phyloP scores from a whole-genome alignment of 2,888 invertebrate genomes.

The Drosophila nigricruria region DNA sequence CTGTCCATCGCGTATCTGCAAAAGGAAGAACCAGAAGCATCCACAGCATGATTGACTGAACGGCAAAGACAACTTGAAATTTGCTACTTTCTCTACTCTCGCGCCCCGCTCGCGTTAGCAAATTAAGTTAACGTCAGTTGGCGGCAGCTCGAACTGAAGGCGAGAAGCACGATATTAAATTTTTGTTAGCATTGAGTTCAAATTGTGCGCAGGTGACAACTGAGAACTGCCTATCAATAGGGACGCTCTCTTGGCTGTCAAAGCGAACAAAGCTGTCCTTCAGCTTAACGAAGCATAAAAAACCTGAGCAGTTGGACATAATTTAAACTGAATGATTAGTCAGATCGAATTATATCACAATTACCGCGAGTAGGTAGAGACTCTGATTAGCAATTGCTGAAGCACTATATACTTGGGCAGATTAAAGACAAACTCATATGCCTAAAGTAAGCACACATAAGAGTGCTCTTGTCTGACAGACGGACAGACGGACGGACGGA shows the following conservation, averaged over 20 bases:
- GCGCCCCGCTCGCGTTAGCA: too few species aligned
- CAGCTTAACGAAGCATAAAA: background rate
- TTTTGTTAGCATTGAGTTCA: background rate
- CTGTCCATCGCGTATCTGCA: constrained; percentile 90
- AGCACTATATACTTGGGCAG: background rate
- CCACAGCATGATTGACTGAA: constrained; percentile 12
- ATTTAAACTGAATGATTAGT: constrained; percentile 5
- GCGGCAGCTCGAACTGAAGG: background rate
- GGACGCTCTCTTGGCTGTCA: background rate
- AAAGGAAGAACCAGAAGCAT: constrained; percentile 1
- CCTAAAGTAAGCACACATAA: background rate
- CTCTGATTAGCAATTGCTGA: background rate
- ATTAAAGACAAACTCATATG: background rate
- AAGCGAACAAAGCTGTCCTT: background rate
- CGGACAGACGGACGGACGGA: too few species aligned
- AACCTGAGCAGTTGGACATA: background rate
- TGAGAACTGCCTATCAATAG: background rate
- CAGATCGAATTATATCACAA: background rate
- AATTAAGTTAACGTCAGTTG: background rate
- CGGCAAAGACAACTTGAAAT: background rate
- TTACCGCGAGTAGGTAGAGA: background rate
- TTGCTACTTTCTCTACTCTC: background rate
- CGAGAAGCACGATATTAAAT: background rate
- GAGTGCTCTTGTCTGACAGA: background rate
- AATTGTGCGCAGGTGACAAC: constrained; percentile 3